phyloP scores from a whole-genome alignment of 1,140 invertebrate genomes.

The Euglossa dilemma region DNA sequence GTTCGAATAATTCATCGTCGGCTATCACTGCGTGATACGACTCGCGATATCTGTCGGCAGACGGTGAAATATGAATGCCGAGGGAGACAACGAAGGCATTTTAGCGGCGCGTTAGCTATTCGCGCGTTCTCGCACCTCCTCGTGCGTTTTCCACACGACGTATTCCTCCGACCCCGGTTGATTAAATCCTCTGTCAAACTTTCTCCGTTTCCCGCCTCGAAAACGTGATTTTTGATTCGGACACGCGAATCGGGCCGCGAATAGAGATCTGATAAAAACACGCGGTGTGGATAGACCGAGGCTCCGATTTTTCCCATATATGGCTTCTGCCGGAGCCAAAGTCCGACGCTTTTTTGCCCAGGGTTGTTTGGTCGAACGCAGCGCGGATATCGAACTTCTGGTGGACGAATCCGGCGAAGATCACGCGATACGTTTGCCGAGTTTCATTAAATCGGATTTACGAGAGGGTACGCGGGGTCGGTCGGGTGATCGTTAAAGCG shows the following conservation, averaged over 20 bases:
- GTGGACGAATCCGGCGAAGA: not conserved
- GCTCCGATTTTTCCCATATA: not conserved
- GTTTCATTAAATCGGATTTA: slow-evolving; percentile 8
- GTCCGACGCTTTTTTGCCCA: not conserved
- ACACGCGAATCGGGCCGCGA: not conserved
- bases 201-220: not conserved
- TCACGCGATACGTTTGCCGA: not conserved
- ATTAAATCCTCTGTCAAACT: not conserved
- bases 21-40: not conserved
- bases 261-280: not conserved
- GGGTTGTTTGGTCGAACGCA: not conserved
- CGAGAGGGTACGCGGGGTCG: not conserved
- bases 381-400: not conserved
- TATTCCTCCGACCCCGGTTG: not conserved
- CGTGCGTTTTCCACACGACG: slow-evolving; percentile 3
- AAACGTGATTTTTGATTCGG: slow-evolving; percentile 2
- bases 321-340: not conserved
- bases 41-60: not conserved
- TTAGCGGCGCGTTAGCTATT: not conserved
- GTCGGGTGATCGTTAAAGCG: not conserved
- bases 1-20: slow-evolving; percentile 36
- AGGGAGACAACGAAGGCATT: not conserved
- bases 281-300: not conserved
- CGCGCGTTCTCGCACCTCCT: not conserved
- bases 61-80: slow-evolving; percentile 39